Evolutionary conservation across 2,888 invertebrate genomes (phyloP).

Genomic region (Standfussiana lucernea): DNA sequence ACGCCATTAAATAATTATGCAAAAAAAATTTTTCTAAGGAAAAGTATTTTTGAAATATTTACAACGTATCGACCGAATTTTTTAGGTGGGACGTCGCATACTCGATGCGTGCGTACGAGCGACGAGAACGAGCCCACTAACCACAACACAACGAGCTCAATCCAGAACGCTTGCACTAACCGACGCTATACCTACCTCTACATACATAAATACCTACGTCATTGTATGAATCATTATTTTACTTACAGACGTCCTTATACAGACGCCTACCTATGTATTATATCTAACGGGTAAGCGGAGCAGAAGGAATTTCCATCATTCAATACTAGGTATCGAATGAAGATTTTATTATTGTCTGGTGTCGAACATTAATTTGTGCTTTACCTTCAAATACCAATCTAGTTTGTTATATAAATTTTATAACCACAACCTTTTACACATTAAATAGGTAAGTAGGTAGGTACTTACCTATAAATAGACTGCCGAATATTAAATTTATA

Average conservation of each 20-base stretch:
- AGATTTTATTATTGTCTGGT: not conserved
- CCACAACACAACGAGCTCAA: slow-evolving; percentile 70
- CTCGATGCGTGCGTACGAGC: slow-evolving; percentile 74
- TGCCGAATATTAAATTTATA: not conserved
- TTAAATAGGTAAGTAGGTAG: not conserved
- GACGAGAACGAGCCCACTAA: slow-evolving; percentile 76
- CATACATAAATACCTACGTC: slow-evolving; percentile 65
- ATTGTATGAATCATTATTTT: slow-evolving; percentile 70
- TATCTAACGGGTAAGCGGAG: not conserved
- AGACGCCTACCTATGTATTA: no score
- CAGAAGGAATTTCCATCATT: slow-evolving; percentile 2
- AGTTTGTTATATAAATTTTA: not conserved
- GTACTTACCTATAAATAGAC: not conserved
- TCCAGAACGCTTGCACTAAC: slow-evolving; percentile 73
- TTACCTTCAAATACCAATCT: not conserved
- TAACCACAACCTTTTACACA: not conserved
- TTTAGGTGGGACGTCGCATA: slow-evolving; percentile 69
- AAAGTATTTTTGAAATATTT: slow-evolving; percentile 50
- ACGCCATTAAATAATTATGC: slow-evolving; percentile 9
- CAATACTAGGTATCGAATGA: not conserved
- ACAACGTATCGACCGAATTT: slow-evolving; percentile 56
- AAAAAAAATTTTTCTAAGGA: slow-evolving; percentile 11
- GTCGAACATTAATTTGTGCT: not conserved
- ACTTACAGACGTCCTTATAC: slow-evolving; percentile 48
- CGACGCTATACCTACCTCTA: slow-evolving; percentile 66